These are phyloP conservation scores for Desmophyllum pertusum DNA, from an alignment of 92 coral and sea anemone genomes.

Conservation along the genomic window DNA sequence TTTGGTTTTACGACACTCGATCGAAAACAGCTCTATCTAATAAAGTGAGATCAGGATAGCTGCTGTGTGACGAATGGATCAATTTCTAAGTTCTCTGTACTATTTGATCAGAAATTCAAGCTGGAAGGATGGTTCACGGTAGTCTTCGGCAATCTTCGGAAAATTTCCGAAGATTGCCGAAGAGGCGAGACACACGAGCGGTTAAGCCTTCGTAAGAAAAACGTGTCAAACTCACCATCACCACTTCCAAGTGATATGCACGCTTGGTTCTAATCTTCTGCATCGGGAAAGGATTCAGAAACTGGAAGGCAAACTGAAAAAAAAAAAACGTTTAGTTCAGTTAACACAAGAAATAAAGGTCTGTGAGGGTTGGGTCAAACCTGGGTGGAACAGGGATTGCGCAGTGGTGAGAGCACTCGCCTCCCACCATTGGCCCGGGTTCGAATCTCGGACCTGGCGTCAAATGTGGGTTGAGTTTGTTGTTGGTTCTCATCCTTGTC, in stretches of 20 bases:
- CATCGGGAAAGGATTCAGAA: constrained; percentile 97
- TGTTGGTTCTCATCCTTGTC: no score
- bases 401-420: no score
- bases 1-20: no score
- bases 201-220: neutral
- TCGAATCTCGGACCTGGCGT: no score
- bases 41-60: neutral
- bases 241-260: constrained; percentile 66
- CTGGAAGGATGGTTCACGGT: neutral
- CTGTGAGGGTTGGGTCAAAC: no score
- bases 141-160: neutral
- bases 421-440: no score
- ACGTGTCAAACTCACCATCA: constrained; percentile 59
- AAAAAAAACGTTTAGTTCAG: neutral
- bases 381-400: no score
- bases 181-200: neutral
- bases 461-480: no score
- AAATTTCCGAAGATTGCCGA: neutral
- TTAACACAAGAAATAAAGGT: neutral
- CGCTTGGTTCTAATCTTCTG: constrained; percentile 90
- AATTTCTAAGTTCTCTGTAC: neutral
- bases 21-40: no score
- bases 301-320: constrained; percentile 83
- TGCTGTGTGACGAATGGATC: neutral
- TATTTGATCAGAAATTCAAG: neutral